Evolutionary conservation across 2,797 vertebrate species (phyloP).

Genomic region (Spinibarbus caldwelli): DNA sequence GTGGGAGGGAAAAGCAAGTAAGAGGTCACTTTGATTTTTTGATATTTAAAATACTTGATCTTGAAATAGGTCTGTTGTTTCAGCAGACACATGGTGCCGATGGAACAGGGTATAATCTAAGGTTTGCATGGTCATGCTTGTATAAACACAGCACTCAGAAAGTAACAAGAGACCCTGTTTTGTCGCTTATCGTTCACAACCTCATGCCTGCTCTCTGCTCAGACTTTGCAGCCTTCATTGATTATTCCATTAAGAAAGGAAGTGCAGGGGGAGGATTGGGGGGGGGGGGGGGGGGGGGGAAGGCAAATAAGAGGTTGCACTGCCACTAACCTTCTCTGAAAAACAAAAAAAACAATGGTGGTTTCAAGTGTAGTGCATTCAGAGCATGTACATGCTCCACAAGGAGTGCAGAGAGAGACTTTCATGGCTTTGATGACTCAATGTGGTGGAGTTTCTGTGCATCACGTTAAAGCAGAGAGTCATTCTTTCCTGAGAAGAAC

Average conservation of each 20-base stretch:
- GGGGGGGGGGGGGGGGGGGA: too few relatives aligned
- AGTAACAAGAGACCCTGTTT: slow-evolving; percentile 51
- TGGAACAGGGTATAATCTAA: slow-evolving; percentile 37
- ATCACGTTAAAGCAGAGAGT: slow-evolving; percentile 37
- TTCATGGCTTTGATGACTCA: slow-evolving; percentile 2
- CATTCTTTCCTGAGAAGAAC: neutral
- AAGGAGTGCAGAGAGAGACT: slow-evolving; percentile 17
- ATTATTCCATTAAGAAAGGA: slow-evolving; percentile 55
- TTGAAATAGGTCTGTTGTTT: slow-evolving; percentile 57
- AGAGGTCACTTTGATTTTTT: slow-evolving; percentile 45
- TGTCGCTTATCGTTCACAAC: slow-evolving; percentile 40
- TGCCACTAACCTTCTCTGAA: slow-evolving; percentile 29
- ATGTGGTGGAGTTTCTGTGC: slow-evolving; percentile 20
- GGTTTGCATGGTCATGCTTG: slow-evolving; percentile 62
- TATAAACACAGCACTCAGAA: slow-evolving; percentile 56
- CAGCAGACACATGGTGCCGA: too few relatives aligned
- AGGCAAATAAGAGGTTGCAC: slow-evolving; percentile 46
- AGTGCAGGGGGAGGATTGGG: neutral
- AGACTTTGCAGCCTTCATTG: slow-evolving; percentile 41
- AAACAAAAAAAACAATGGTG: slow-evolving; percentile 36
- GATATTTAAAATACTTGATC: neutral
- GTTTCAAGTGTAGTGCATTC: slow-evolving; percentile 47
- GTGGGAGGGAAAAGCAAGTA: neutral
- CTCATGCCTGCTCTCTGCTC: slow-evolving; percentile 50
- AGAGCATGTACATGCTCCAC: slow-evolving; percentile 50